phyloP scores from a whole-genome alignment of 1,140 invertebrate genomes.

The Bombus sibiricus region DNA sequence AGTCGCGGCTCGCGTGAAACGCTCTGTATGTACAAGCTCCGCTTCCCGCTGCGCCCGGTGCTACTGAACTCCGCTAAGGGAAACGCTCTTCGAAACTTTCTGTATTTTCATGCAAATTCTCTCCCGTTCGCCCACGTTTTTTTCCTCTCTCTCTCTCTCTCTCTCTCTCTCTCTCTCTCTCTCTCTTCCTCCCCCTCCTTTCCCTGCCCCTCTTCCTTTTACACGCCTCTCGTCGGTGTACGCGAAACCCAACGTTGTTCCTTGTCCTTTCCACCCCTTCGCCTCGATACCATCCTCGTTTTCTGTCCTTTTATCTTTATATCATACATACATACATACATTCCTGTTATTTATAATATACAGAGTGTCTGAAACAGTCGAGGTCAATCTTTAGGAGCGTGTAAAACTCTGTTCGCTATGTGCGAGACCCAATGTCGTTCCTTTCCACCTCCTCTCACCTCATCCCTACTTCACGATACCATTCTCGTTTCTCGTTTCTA shows the following conservation, averaged over 20 bases:
- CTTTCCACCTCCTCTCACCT: not conserved
- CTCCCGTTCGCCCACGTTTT: constrained; percentile 1
- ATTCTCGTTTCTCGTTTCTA: not conserved
- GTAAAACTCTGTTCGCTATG: not conserved
- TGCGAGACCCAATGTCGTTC: not conserved
- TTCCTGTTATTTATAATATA: not conserved
- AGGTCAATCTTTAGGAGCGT: no score
- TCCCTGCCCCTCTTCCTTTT: not conserved
- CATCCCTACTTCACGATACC: not conserved
- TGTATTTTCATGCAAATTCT: constrained; percentile 70
- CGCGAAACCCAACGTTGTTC: not conserved
- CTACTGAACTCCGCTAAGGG: constrained; percentile 36
- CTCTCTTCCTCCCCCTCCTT: no score
- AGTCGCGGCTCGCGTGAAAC: constrained; percentile 56
- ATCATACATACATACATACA: not conserved
- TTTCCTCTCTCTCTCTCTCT: not conserved
- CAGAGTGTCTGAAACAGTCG: no score
- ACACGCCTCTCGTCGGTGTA: not conserved
- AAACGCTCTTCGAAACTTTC: constrained; percentile 65
- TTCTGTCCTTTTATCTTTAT: not conserved
- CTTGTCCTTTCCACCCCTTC: not conserved
- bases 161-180: not conserved
- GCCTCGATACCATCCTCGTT: not conserved
- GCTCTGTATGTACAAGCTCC: constrained; percentile 42
- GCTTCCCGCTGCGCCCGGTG: constrained; percentile 11